A percentile compares a stretch with the other conserved stretches of the same genome.
Evolutionary conservation across 92 coral and sea anemone species (phyloP).

Genomic region (Meandrina meandrites): DNA sequence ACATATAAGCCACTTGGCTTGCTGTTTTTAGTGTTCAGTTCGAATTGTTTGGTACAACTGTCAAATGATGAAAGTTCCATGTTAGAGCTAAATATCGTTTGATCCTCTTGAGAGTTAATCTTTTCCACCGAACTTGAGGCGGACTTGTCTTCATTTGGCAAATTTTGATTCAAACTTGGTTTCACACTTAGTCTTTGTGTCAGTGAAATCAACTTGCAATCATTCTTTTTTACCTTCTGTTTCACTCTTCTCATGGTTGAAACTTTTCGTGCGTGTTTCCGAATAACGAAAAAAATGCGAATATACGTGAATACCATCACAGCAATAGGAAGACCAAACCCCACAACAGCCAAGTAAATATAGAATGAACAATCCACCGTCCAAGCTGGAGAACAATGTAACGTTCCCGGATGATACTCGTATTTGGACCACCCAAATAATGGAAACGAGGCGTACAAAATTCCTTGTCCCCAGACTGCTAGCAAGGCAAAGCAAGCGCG

Average conservation of each 20-base stretch:
- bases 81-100: conserved; percentile 19
- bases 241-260: conserved; percentile 35
- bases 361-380: conserved; percentile 69
- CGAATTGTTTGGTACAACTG: not conserved
- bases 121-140: conserved; percentile 1
- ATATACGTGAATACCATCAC: conserved; percentile 86
- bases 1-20: not conserved
- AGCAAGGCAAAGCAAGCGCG: conserved; percentile 65
- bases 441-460: conserved; percentile 82
- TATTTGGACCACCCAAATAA: conserved; percentile 77
- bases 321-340: conserved; percentile 68
- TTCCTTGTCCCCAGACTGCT: conserved; percentile 71
- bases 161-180: not conserved
- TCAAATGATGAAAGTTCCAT: conserved; percentile 13
- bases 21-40: not conserved
- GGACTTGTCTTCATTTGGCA: not conserved
- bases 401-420: conserved; percentile 85
- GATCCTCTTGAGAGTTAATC: not conserved
- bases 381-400: conserved; percentile 93
- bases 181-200: conserved; percentile 3
- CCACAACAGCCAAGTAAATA: conserved; percentile 61
- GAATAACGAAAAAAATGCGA: conserved; percentile 73
- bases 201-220: conserved; percentile 10
- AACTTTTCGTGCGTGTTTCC: conserved; percentile 72
- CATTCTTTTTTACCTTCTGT: not conserved